Percentiles rank a stretch among this genome's conserved stretches.
phyloP scores from a whole-genome alignment of 2,113 vertebrate species.

The Eretmochelys imbricata region DNA sequence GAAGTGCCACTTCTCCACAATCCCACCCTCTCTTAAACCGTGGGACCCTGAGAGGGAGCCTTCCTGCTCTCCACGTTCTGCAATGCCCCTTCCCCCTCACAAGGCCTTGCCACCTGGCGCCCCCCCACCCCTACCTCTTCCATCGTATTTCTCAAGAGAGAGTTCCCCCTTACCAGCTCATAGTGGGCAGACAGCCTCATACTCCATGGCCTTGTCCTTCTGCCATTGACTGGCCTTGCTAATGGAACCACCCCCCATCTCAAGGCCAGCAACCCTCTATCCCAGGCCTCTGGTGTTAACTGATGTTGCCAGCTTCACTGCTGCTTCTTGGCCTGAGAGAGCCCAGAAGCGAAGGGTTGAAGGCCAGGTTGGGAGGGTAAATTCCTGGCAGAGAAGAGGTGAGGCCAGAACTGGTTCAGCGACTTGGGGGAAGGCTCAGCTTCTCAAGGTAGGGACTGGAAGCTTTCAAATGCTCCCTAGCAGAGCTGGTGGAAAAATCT shows the following conservation, averaged over 20 bases:
- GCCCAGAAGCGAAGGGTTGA: neutral
- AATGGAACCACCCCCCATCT: rapidly evolving
- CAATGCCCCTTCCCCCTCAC: neutral
- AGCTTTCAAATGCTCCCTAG: neutral
- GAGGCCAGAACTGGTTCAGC: neutral
- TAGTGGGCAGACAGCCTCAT: neutral
- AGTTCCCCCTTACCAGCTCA: neutral
- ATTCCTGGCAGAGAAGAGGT: neutral
- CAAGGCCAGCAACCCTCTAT: neutral
- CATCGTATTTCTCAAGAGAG: neutral
- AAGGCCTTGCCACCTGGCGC: rapidly evolving
- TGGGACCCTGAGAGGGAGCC: rapidly evolving
- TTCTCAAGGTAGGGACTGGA: neutral
- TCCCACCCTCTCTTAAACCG: neutral
- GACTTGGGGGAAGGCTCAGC: neutral
- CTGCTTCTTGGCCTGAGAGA: neutral
- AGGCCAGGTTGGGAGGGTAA: neutral
- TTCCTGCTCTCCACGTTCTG: neutral
- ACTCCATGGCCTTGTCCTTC: neutral
- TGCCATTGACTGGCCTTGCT: neutral
- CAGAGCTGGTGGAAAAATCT: neutral
- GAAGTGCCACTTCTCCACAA: neutral
- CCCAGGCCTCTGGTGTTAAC: neutral
- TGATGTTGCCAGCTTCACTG: neutral
- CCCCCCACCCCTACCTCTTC: neutral